A percentile compares a stretch with the other conserved stretches of the same genome.
Conservation (phyloP, 2,797 vertebrate species). For the Spheniscus humboldti region DNA sequence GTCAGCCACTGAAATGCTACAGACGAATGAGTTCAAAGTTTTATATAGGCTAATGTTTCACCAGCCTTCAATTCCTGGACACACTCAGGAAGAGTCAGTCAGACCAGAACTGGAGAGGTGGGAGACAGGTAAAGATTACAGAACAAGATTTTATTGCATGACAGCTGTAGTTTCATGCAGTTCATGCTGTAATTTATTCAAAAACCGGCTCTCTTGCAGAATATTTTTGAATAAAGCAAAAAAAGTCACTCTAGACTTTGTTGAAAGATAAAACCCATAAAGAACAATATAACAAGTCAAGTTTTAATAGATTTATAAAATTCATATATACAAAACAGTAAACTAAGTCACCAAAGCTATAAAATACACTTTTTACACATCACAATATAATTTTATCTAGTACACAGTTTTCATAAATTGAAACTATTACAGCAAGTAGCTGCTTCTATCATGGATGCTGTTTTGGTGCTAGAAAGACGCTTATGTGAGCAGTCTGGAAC, state of each 20-base stretch:
- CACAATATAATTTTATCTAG: constrained; percentile 55
- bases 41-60: not conserved
- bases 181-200: not conserved
- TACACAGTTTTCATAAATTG: constrained; percentile 51
- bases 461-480: constrained; percentile 44
- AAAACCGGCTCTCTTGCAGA: not conserved
- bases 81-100: not conserved
- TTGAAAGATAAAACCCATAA: not conserved
- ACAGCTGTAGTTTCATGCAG: not conserved
- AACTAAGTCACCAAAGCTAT: constrained; percentile 63
- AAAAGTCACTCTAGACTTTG: not conserved
- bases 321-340: constrained; percentile 79
- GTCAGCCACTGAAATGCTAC: not conserved
- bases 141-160: not conserved
- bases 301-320: constrained; percentile 80
- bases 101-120: not conserved
- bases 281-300: constrained; percentile 56
- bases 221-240: not conserved
- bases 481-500: not conserved
- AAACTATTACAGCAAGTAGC: constrained; percentile 64
- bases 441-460: constrained; percentile 49
- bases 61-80: not conserved
- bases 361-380: constrained; percentile 70
- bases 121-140: not conserved
- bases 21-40: not conserved